Percentiles rank a stretch among this genome's conserved stretches.
phyloP scores from a whole-genome alignment of 2,797 vertebrate genomes.

The Phalloptychus januarius region DNA sequence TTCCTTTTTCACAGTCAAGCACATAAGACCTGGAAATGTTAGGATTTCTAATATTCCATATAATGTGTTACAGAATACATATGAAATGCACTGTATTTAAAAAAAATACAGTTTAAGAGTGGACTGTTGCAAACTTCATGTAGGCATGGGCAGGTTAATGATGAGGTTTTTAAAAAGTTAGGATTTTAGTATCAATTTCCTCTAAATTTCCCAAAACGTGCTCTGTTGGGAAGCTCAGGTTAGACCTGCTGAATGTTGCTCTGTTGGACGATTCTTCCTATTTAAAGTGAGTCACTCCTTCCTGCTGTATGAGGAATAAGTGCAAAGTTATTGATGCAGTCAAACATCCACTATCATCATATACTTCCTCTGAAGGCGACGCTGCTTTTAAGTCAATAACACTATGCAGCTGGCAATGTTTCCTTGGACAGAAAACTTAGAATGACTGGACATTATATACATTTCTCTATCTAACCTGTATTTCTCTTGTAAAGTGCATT shows the following conservation, averaged over 20 bases:
- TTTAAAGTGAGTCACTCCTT: background rate
- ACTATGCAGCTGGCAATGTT: background rate
- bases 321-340: background rate
- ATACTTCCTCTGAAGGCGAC: background rate
- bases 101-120: background rate
- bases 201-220: background rate
- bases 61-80: conserved; percentile 15
- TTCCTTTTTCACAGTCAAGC: background rate
- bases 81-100: background rate
- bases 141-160: background rate
- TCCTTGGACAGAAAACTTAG: background rate
- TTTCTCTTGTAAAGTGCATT: background rate
- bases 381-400: background rate
- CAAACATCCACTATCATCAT: background rate
- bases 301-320: background rate
- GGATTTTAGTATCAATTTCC: background rate
- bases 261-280: background rate
- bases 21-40: conserved; percentile 2
- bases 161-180: background rate
- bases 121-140: background rate
- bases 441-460: background rate
- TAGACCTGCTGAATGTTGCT: background rate
- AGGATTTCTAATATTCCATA: background rate
- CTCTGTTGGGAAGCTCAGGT: background rate
- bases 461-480: background rate